phyloP scores from a whole-genome alignment of 2,888 invertebrate genomes.

The Hypercompe scribonia region DNA sequence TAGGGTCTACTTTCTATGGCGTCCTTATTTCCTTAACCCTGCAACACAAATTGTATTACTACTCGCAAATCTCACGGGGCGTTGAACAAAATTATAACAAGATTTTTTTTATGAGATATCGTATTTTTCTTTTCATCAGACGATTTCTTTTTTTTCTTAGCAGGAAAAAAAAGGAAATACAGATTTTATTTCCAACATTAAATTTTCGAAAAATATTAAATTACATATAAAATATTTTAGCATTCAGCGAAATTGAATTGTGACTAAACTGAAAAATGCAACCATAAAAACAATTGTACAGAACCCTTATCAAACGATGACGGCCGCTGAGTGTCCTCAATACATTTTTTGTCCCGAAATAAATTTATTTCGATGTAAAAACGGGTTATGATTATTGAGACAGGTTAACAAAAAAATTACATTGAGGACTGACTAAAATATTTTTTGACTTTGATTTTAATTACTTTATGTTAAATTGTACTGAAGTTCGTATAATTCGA shows the following conservation, averaged over 20 bases:
- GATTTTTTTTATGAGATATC: neutral
- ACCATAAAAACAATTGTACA: constrained; percentile 21
- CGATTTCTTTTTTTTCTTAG: neutral
- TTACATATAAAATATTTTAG: constrained; percentile 9
- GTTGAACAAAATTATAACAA: constrained; percentile 2
- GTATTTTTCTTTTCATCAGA: neutral
- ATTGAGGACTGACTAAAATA: neutral
- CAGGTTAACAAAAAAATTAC: neutral
- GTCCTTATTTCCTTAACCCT: neutral
- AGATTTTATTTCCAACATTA: neutral
- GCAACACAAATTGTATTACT: neutral
- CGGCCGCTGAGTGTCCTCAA: constrained; percentile 29
- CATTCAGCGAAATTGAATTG: constrained; percentile 18
- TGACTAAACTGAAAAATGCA: constrained; percentile 22
- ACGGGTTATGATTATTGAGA: constrained; percentile 6
- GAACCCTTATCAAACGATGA: constrained; percentile 44
- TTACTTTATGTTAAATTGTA: too few species aligned
- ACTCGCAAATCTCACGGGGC: constrained; percentile 7
- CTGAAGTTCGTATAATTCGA: too few species aligned
- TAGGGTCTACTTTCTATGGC: neutral
- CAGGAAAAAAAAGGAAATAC: neutral
- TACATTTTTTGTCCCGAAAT: constrained; percentile 23
- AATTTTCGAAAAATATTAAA: constrained; percentile 2
- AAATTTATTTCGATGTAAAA: constrained; percentile 22
- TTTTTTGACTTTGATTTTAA: neutral